Conservation (phyloP, 2,888 invertebrate genomes). For the Papilio protenor region DNA sequence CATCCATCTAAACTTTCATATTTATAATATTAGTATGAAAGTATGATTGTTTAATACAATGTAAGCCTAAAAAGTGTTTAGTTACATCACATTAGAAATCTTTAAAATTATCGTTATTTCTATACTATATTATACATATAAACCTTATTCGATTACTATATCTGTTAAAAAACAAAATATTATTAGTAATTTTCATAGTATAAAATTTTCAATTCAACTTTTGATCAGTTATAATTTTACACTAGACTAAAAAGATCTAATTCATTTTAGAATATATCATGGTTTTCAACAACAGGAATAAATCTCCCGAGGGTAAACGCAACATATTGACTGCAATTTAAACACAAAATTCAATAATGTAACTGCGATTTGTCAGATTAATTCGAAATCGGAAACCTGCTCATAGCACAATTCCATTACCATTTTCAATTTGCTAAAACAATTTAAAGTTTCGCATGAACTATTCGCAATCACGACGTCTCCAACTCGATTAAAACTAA, state of each 20-base stretch:
- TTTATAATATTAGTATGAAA: too few relatives aligned
- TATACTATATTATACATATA: too few relatives aligned
- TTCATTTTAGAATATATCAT: background rate
- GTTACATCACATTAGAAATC: too few relatives aligned
- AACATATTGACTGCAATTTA: constrained; percentile 5
- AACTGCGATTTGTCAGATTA: constrained; percentile 14
- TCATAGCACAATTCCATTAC: background rate
- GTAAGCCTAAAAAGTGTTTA: too few relatives aligned
- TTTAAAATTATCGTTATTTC: too few relatives aligned
- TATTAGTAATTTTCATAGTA: too few relatives aligned
- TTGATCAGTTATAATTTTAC: background rate
- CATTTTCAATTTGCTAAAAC: constrained; percentile 30
- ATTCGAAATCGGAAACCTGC: constrained; percentile 13
- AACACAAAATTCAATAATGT: background rate
- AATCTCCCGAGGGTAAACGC: background rate
- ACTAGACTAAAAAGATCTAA: background rate
- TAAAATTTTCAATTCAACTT: background rate
- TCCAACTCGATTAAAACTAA: constrained; percentile 73
- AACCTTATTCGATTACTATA: too few relatives aligned
- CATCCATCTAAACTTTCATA: too few relatives aligned
- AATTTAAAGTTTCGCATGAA: constrained; percentile 49
- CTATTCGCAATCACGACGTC: constrained; percentile 58
- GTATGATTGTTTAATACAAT: too few relatives aligned
- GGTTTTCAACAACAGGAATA: background rate
- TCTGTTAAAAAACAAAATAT: too few relatives aligned